Base-by-base conservation (phyloP, 2,888 invertebrate species). In the Lithophane semibrunnea region DNA sequence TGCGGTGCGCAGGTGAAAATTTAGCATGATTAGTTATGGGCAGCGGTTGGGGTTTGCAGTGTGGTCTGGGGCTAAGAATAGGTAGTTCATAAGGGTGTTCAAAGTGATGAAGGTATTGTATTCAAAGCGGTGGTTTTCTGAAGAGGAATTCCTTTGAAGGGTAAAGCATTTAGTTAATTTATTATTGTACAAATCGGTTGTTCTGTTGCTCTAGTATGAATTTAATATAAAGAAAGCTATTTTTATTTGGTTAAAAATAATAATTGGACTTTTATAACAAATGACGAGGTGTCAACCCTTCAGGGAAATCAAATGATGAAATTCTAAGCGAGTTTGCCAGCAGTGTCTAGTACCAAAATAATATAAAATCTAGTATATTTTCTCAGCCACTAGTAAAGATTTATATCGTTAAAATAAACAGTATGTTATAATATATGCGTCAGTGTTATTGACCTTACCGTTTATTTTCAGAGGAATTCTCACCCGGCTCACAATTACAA, bases 361-460 rank as follows among this genome's bases (percentile, higher is more conserved):
- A 74, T 67, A 71, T 68, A 61, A 71, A 77, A 74, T 73, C 52
- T 73, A 66, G 63, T 76, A 37, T 66, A 60, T 77, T 74, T 83
- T 66, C 49, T 29, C 77, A 71, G 24, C 71, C 56, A 58, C 44
- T 64, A 52, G 56, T 58, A 60, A 73, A 88, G 86, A 91, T 91
- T 90, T 89, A 89, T 87, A 83, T 80, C 79, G 82, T 84, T 86
- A 85, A 89, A 90, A 91, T 89, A 88, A 84, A 85, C 86, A 82
- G 79, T 81, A 73, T 83, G 82, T 86, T 85, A 86, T 83, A 84
- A 84, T 68, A 77, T 83, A 85, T 73, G 37, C 83, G 70, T 63
- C 71, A 67, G 85, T 92, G 91, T 90, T 89, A 92, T 84, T 92
- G 92, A 92, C 89, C 92, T 92, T 89, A 85, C 42, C 29, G 77